Percentiles rank a stretch among this genome's conserved stretches.
Conservation (phyloP, 1,140 invertebrate species). For the Zaprionus capensis region DNA sequence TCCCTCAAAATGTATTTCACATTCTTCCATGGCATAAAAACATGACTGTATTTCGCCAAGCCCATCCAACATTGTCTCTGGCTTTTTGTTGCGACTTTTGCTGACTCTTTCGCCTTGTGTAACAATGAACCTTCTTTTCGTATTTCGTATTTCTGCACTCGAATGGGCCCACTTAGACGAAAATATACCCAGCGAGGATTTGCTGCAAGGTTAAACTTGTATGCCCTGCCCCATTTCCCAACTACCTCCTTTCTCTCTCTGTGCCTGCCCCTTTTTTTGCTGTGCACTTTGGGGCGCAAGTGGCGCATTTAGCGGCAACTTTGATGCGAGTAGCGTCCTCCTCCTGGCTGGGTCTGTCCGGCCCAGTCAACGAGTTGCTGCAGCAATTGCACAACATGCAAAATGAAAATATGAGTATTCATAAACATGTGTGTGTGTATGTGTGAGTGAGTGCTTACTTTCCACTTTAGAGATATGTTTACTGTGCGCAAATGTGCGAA, state of each 20-base stretch:
- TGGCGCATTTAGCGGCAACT: constrained; percentile 43
- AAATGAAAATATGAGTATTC: constrained; percentile 53
- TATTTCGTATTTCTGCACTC: constrained; percentile 22
- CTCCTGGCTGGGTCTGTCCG: neutral
- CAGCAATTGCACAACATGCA: constrained; percentile 34
- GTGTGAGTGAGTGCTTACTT: constrained; percentile 29
- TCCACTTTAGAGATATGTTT: constrained; percentile 73
- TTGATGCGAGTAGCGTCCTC: constrained; percentile 30
- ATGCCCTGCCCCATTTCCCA: neutral
- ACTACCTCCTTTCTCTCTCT: too few relatives aligned
- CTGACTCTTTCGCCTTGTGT: constrained; percentile 14
- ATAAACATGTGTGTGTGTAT: neutral
- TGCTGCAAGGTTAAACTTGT: constrained; percentile 24
- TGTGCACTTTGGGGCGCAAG: constrained; percentile 45
- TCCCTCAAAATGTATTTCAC: neutral
- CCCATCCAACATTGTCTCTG: neutral
- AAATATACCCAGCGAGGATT: constrained; percentile 22
- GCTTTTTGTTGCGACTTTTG: constrained; percentile 19
- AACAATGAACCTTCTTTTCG: constrained; percentile 24
- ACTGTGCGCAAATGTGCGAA: constrained; percentile 56
- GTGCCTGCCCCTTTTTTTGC: neutral
- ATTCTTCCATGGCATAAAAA: neutral
- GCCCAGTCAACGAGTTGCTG: constrained; percentile 9
- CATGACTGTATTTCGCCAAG: neutral
- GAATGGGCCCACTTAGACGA: constrained; percentile 5